Base-by-base conservation (phyloP, 2,888 invertebrate genomes). In the Drosophila hamatofila region DNA sequence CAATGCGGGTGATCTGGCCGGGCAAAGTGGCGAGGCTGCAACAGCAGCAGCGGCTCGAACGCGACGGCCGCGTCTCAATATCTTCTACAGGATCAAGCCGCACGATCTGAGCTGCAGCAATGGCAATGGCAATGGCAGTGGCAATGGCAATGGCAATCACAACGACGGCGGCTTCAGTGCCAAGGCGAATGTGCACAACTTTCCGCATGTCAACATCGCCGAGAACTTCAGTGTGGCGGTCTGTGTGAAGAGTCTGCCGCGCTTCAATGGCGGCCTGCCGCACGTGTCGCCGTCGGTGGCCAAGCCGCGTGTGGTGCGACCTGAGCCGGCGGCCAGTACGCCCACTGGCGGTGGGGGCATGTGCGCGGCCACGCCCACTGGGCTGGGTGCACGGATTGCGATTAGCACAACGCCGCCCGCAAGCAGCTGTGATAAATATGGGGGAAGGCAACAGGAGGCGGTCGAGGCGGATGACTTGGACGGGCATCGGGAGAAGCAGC, bases 241-340 rank as follows among this genome's bases (percentile, higher is more conserved):
- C 57, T 93, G 94, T 35, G 93, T 96, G 61, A 94, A 95, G 92
- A 95, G 95, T 92, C 93, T 97, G 83, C 97, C 97, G 27, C 94
- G 98, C 46, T 94, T 96, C 82, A 95, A 96, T 72, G 94, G 95
- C 37, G 94, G 95, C 49, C 95, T 97, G 82, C 97, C 97, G 9
- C 92, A 93, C 25, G 93, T 92, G 37, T 83, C 87, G 25, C 61
- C 83, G 4, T 11, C 65, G 21, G 48, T 74, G 5, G 37, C 74
- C 37, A 69, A 73, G 77, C 54, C 70, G 14, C 54, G 77, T 0
- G 33, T 62, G 27, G 46, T 37, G 39, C 52, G 68, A 4, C 41
- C 67, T 0, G 54, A 41, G 27, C 65, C 73, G n/a, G 54, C 72
- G 5, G 75, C 75, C 1, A 75, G 74, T 21, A 84, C 87, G 37